These are phyloP conservation scores for Ophion ventricosus DNA, from an alignment of 2,888 invertebrate species.

Conservation along the genomic window DNA sequence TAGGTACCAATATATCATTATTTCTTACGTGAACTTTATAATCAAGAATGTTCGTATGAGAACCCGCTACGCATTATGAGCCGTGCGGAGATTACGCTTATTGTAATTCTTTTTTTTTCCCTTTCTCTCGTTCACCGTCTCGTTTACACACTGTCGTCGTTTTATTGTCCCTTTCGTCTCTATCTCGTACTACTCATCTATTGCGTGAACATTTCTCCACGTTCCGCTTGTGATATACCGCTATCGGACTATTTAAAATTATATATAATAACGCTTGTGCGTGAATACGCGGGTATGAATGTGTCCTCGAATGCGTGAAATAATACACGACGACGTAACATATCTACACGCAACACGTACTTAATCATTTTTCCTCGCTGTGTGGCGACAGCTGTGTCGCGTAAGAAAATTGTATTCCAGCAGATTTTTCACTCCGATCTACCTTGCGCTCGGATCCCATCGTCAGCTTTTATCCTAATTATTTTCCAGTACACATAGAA, in stretches of 20 bases:
- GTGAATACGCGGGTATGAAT: slow-evolving; percentile 47
- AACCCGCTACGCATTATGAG: slow-evolving; percentile 36
- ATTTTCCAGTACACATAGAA: too few relatives aligned
- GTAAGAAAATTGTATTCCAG: not conserved
- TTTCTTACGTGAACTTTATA: slow-evolving; percentile 14
- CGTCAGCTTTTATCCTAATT: too few relatives aligned
- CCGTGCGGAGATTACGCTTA: slow-evolving; percentile 53
- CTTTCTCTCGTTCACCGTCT: slow-evolving; percentile 19
- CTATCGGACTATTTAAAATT: slow-evolving; percentile 64
- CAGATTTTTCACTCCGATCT: not conserved
- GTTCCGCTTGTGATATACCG: slow-evolving; percentile 67
- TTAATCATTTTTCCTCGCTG: slow-evolving; percentile 1
- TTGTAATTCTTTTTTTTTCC: slow-evolving; percentile 29
- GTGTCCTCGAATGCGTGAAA: slow-evolving; percentile 51
- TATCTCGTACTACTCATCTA: slow-evolving; percentile 23
- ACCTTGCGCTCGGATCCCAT: too few relatives aligned
- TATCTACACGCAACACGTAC: slow-evolving; percentile 29
- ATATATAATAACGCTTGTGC: slow-evolving; percentile 51
- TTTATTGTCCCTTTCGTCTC: slow-evolving; percentile 6
- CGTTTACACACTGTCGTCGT: not conserved
- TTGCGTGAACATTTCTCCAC: slow-evolving; percentile 60
- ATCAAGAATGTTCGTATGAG: slow-evolving; percentile 29
- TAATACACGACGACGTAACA: slow-evolving; percentile 26
- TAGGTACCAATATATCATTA: slow-evolving; percentile 49
- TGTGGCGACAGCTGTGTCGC: not conserved